phyloP scores from a whole-genome alignment of 1,140 invertebrate genomes.

The Oedothorax gibbosus region DNA sequence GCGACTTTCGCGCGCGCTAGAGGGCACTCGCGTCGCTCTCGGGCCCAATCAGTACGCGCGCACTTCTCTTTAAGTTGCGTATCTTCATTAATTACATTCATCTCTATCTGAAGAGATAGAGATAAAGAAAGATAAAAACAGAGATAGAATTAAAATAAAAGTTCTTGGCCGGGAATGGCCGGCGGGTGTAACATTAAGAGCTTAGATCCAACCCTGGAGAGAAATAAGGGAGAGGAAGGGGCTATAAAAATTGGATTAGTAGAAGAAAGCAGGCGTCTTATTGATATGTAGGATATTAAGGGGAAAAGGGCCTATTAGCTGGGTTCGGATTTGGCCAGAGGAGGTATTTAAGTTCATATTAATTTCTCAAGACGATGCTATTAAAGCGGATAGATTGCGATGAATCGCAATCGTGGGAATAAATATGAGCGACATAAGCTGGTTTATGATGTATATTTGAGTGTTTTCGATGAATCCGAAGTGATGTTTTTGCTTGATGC shows the following conservation, averaged over 20 bases:
- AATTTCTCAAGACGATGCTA: background rate
- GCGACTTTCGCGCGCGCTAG: constrained; percentile 43
- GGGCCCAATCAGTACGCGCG: constrained; percentile 44
- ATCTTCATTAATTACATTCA: constrained; percentile 57
- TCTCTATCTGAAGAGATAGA: background rate
- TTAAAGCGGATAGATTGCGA: constrained; percentile 16
- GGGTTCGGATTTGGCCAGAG: background rate
- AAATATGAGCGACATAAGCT: too few relatives aligned
- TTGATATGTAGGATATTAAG: background rate
- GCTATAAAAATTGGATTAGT: constrained; percentile 54
- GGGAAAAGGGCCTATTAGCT: background rate
- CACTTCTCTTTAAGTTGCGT: constrained; percentile 49
- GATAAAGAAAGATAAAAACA: background rate
- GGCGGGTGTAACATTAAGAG: constrained; percentile 56
- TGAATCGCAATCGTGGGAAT: background rate
- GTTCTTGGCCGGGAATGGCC: constrained; percentile 23
- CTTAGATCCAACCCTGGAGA: constrained; percentile 39
- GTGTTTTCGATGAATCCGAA: too few relatives aligned
- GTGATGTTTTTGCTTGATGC: too few relatives aligned
- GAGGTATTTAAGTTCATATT: constrained; percentile 2
- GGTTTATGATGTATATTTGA: too few relatives aligned
- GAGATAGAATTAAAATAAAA: constrained; percentile 41
- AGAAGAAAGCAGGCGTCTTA: constrained; percentile 26
- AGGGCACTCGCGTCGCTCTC: constrained; percentile 51
- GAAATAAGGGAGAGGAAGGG: constrained; percentile 8